These are phyloP conservation scores for Acomys russatus DNA, from an alignment of 2,797 vertebrate species.

Conservation along the genomic window DNA sequence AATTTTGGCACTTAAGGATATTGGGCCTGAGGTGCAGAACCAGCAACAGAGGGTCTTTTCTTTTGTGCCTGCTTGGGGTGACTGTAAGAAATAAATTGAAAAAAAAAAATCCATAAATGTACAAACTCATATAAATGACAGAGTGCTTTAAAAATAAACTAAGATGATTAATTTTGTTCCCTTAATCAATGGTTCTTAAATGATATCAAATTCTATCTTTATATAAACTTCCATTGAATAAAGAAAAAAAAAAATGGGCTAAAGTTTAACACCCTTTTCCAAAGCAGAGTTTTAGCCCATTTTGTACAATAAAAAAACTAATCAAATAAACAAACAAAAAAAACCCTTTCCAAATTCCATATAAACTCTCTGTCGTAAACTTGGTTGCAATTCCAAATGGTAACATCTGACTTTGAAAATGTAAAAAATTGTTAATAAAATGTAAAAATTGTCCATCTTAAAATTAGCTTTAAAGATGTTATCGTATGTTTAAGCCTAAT, in stretches of 20 bases:
- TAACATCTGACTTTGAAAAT: conserved; percentile 78
- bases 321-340: conserved; percentile 61
- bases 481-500: conserved; percentile 74
- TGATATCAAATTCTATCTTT: conserved; percentile 34
- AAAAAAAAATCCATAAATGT: conserved; percentile 16
- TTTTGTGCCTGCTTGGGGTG: conserved; percentile 98
- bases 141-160: conserved; percentile 36
- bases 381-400: conserved; percentile 74
- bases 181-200: neutral
- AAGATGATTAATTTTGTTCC: neutral
- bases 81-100: conserved; percentile 89
- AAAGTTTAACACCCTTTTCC: conserved; percentile 47
- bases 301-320: conserved; percentile 68
- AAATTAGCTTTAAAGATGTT: conserved; percentile 25
- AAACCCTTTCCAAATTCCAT: conserved; percentile 80
- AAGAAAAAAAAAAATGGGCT: conserved; percentile 45
- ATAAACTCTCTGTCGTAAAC: conserved; percentile 72
- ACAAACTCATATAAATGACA: neutral
- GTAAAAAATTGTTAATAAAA: conserved; percentile 74
- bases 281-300: conserved; percentile 56
- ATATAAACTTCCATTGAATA: conserved; percentile 52
- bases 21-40: conserved; percentile 99
- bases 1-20: conserved; percentile 99
- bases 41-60: conserved; percentile 99
- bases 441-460: conserved; percentile 70